Conservation (phyloP, 2,888 invertebrate species). For the Melipona beecheii region DNA sequence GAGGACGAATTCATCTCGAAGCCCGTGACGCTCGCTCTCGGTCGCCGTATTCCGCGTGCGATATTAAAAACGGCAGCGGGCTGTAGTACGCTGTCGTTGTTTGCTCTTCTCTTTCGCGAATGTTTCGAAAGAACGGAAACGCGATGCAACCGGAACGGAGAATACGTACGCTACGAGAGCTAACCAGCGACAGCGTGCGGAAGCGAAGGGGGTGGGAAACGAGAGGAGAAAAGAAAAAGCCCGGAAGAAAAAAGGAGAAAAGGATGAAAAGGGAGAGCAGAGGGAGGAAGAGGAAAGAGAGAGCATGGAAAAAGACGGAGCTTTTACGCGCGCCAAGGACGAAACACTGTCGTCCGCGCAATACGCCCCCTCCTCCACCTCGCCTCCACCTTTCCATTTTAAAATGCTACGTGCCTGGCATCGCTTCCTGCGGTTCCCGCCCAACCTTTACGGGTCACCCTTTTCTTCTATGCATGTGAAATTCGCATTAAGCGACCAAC, state of each 20-base stretch:
- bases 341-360: constrained; percentile 65
- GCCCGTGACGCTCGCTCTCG: constrained; percentile 12
- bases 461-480: constrained; percentile 70
- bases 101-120: constrained; percentile 42
- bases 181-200: neutral
- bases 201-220: constrained; percentile 14
- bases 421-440: constrained; percentile 63
- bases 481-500: constrained; percentile 73
- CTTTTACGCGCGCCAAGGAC: constrained; percentile 65
- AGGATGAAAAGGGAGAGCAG: constrained; percentile 28
- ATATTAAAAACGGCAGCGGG: constrained; percentile 48
- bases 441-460: constrained; percentile 11
- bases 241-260: neutral
- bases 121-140: constrained; percentile 23
- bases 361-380: constrained; percentile 26
- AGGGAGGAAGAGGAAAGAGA: neutral
- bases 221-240: constrained; percentile 9
- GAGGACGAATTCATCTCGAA: constrained; percentile 21
- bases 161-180: neutral
- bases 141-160: constrained; percentile 17
- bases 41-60: constrained; percentile 1
- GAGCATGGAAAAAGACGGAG: constrained; percentile 46
- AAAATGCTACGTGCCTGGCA: constrained; percentile 78
- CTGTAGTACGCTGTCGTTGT: constrained; percentile 27
- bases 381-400: constrained; percentile 75